These are phyloP conservation scores for Macrosteles quadrilineatus DNA, from an alignment of 1,140 invertebrate species.

Conservation along the genomic window DNA sequence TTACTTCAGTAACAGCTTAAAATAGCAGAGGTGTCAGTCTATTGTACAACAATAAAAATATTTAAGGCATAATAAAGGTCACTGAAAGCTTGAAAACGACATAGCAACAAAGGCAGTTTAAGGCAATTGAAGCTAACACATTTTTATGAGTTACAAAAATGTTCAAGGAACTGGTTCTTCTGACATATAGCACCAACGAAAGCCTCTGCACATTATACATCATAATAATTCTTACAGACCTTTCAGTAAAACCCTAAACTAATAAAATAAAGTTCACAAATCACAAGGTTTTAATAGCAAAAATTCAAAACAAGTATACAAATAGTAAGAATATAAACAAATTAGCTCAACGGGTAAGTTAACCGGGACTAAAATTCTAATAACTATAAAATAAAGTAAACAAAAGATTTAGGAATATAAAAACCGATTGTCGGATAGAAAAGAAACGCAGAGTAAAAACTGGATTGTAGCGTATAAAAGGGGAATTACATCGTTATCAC, in stretches of 20 bases:
- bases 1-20: slow-evolving; percentile 2
- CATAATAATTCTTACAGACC: no score
- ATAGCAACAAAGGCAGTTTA: slow-evolving; percentile 2
- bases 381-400: neutral
- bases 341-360: neutral
- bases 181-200: neutral
- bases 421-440: neutral
- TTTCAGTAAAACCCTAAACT: no score
- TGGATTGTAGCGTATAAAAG: neutral
- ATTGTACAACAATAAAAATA: neutral
- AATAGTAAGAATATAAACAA: neutral
- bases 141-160: slow-evolving; percentile 7
- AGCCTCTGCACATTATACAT: neutral
- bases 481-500: slow-evolving; percentile 6
- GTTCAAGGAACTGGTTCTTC: slow-evolving; percentile 7
- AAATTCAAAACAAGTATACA: neutral
- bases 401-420: neutral
- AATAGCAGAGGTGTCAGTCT: slow-evolving; percentile 5
- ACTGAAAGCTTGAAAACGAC: slow-evolving; percentile 10
- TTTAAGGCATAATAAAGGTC: slow-evolving; percentile 17
- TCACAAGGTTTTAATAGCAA: neutral
- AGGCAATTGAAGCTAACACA: slow-evolving; percentile 7
- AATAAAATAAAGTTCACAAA: slow-evolving; percentile 7
- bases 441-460: neutral
- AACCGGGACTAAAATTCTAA: no score